Evolutionary conservation across 2,113 vertebrate species (phyloP).

Genomic region (rat (Rattus norvegicus)): DNA sequence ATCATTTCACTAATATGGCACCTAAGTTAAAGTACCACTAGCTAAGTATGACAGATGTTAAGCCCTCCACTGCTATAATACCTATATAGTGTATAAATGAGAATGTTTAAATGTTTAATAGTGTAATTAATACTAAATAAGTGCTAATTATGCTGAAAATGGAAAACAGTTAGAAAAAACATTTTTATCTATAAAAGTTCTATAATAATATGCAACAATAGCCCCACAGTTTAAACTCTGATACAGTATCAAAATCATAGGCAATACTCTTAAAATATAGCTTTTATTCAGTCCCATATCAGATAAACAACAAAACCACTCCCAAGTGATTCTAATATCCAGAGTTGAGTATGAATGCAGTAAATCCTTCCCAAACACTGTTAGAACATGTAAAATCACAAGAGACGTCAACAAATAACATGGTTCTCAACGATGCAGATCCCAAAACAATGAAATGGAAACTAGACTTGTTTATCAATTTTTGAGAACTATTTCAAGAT

Average conservation of each 20-base stretch:
- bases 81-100: neutral
- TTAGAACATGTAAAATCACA: neutral
- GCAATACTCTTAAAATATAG: constrained; percentile 47
- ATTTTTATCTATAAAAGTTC: constrained; percentile 41
- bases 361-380: constrained; percentile 35
- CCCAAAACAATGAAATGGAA: constrained; percentile 32
- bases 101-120: constrained; percentile 40
- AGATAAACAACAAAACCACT: neutral
- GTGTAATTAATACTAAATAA: constrained; percentile 8
- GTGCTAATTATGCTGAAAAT: constrained; percentile 5
- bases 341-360: neutral
- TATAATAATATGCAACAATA: constrained; percentile 36
- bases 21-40: constrained; percentile 11
- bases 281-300: neutral
- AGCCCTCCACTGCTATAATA: neutral
- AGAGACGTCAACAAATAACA: constrained; percentile 23
- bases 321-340: constrained; percentile 28
- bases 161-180: neutral
- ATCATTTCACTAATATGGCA: constrained; percentile 43
- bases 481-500: neutral
- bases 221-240: constrained; percentile 1
- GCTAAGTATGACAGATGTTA: neutral
- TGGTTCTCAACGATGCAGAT: constrained; percentile 20
- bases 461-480: constrained; percentile 1
- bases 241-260: neutral